A percentile compares a stretch with the other conserved stretches of the same genome.
Evolutionary conservation across 2,888 invertebrate species (phyloP).

Genomic region (Plutella xylostella): DNA sequence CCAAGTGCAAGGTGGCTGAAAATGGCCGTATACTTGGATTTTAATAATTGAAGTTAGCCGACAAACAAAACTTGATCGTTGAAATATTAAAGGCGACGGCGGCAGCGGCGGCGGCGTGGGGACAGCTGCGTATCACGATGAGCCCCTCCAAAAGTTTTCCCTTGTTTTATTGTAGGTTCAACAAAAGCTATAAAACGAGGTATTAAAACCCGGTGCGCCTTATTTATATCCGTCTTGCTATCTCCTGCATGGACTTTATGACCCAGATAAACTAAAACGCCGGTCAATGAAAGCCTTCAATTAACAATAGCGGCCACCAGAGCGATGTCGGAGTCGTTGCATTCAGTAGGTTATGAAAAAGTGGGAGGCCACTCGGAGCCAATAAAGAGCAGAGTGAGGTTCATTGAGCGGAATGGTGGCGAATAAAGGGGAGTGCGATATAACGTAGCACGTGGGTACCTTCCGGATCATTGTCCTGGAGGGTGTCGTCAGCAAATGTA

Average conservation of each 20-base stretch:
- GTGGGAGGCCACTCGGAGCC: not conserved
- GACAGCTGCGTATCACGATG: too few relatives aligned
- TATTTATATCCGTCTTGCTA: too few relatives aligned
- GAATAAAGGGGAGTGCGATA: conserved; percentile 5
- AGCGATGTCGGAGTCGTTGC: not conserved
- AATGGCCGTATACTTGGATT: too few relatives aligned
- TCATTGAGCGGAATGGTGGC: not conserved
- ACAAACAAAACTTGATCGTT: too few relatives aligned
- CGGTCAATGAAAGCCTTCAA: not conserved
- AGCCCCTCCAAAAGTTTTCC: too few relatives aligned
- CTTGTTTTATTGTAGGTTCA: too few relatives aligned
- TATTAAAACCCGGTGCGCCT: too few relatives aligned
- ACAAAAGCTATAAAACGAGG: too few relatives aligned
- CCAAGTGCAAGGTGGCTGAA: too few relatives aligned
- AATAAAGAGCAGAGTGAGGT: conserved; percentile 4
- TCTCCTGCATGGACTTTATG: not conserved
- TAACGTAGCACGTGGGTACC: conserved; percentile 4
- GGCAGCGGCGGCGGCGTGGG: too few relatives aligned
- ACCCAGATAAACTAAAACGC: not conserved
- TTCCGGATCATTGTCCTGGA: conserved; percentile 3
- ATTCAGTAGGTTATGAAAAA: conserved; percentile 2
- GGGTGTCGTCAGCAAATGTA: conserved; percentile 9
- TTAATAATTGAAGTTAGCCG: too few relatives aligned
- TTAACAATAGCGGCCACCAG: not conserved
- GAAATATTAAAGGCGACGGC: too few relatives aligned